phyloP scores from a whole-genome alignment of 53 echinoderm and acorn worm species.

The Echinometra lucunter region DNA sequence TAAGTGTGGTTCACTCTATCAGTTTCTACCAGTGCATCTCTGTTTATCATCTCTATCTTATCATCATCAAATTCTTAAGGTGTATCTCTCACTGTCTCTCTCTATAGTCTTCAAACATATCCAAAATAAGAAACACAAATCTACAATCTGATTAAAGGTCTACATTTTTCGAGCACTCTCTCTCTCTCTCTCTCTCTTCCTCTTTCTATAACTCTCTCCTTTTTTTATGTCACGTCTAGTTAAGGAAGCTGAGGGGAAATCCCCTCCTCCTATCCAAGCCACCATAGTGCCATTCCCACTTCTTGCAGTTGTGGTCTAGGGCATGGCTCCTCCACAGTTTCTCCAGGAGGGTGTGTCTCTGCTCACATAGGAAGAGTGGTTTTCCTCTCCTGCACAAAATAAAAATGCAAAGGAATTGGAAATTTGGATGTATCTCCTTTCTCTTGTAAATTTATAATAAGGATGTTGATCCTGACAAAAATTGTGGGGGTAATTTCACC shows the following conservation, averaged over 20 bases:
- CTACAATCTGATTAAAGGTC: too few relatives aligned
- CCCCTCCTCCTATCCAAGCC: constrained; percentile 63
- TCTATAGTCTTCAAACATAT: too few relatives aligned
- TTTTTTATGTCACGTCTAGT: too few relatives aligned
- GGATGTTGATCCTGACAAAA: too few relatives aligned
- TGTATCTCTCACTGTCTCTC: constrained; percentile 21
- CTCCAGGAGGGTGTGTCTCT: constrained; percentile 87
- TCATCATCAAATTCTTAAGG: too few relatives aligned
- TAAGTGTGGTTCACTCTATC: constrained; percentile 89
- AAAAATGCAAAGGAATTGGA: background rate
- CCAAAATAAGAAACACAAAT: too few relatives aligned
- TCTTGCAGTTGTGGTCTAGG: constrained; percentile 92
- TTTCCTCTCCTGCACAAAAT: constrained; percentile 86
- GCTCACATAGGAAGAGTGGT: constrained; percentile 83
- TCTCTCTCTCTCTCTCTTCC: too few relatives aligned
- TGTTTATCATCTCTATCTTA: too few relatives aligned
- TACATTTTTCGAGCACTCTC: too few relatives aligned
- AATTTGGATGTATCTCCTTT: background rate
- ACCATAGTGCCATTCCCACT: constrained; percentile 83
- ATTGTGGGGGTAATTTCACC: too few relatives aligned
- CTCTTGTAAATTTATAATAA: too few relatives aligned
- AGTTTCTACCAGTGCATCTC: constrained; percentile 73
- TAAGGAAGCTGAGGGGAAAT: constrained; percentile 42
- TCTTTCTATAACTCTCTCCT: too few relatives aligned
- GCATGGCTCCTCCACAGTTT: constrained; percentile 85